Conservation (phyloP, 2,113 vertebrate species). For the Pteruthius melanotis region DNA sequence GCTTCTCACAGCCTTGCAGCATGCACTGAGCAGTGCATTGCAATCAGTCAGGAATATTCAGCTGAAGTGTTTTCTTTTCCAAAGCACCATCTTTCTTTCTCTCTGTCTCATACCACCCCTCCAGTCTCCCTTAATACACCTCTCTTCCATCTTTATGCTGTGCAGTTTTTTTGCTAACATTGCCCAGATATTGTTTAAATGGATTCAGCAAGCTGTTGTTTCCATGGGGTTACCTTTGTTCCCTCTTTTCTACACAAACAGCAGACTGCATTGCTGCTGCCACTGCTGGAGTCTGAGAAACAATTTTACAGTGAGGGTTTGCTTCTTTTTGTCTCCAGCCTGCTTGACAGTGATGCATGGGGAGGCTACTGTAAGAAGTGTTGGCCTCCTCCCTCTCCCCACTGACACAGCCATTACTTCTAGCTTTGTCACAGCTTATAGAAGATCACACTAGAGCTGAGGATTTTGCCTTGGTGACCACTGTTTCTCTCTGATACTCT, state of each 20-base stretch:
- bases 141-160: not conserved
- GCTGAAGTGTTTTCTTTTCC: not conserved
- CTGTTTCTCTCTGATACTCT: not conserved
- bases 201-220: slow-evolving; percentile 3
- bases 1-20: not conserved
- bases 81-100: not conserved
- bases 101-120: not conserved
- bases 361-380: not conserved
- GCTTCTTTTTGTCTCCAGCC: not conserved
- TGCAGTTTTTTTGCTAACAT: not conserved
- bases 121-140: not conserved
- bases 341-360: slow-evolving; percentile 52
- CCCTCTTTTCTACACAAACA: not conserved
- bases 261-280: slow-evolving; percentile 16
- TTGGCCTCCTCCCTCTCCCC: not conserved
- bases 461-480: not conserved
- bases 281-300: not conserved
- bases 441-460: not conserved
- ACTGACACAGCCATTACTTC: slow-evolving; percentile 28
- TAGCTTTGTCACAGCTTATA: not conserved
- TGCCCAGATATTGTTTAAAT: not conserved
- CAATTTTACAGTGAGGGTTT: slow-evolving; percentile 37
- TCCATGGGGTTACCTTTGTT: not conserved
- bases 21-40: not conserved
- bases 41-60: not conserved